Conservation (phyloP, 2,797 vertebrate genomes). For the Amniataba percoides region DNA sequence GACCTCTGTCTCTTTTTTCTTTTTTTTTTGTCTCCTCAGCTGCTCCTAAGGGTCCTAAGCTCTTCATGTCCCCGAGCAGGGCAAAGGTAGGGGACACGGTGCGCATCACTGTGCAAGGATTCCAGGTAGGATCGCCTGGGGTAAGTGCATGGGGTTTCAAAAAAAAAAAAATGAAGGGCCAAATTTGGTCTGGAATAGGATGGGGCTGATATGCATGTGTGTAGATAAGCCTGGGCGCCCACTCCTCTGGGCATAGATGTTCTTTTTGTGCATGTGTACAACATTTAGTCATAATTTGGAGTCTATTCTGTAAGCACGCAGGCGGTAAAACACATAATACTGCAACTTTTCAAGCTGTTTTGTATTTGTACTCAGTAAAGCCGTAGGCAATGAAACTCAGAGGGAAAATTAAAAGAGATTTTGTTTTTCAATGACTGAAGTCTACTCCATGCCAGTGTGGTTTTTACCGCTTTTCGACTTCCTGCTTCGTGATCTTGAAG, state of each 20-base stretch:
- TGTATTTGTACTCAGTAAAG: neutral
- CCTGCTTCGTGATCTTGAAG: conserved; percentile 21
- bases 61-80: conserved; percentile 90
- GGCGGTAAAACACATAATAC: neutral
- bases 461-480: conserved; percentile 11
- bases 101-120: conserved; percentile 94
- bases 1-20: conserved; percentile 65
- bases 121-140: conserved; percentile 91
- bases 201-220: conserved; percentile 23
- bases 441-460: conserved; percentile 13
- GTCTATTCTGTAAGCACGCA: neutral
- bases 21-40: conserved; percentile 80
- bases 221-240: conserved; percentile 51
- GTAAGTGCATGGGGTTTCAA: conserved; percentile 77
- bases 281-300: neutral
- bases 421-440: conserved; percentile 47
- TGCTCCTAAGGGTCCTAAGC: conserved; percentile 95
- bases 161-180: conserved; percentile 31
- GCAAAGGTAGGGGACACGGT: conserved; percentile 97
- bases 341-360: neutral
- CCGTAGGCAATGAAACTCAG: conserved; percentile 29
- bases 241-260: conserved; percentile 41
- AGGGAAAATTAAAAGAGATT: conserved; percentile 24
- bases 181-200: too few relatives aligned
- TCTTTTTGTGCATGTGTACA: neutral